Base-by-base conservation (phyloP, 2,888 invertebrate genomes). In the Taphrorychus bicolor region DNA sequence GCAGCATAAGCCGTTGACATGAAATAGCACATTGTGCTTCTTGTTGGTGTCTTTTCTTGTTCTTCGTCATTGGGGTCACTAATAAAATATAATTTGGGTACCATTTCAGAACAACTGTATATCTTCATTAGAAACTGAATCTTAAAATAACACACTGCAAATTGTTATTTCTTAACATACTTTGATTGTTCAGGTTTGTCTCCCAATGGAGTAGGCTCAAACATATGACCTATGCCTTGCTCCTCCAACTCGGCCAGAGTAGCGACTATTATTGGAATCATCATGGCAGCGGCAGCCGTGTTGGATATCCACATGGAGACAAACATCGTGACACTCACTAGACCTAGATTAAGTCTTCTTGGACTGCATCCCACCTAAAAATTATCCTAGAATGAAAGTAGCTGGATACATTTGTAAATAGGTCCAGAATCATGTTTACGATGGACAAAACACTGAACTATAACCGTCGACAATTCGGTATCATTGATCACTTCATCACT, bases 291-390 rank as follows among this genome's bases (percentile, higher is more conserved):
- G 2, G 94, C 94, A 0, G 97, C 96, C 0, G 96, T 96, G 81
- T 97, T 97, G 5, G 94, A 95, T 73, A 97, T 95, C 96, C 96
- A 97, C 95, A 97, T 96, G 0, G 95, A 95, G 73, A 97, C 88
- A 76, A 95, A 94, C 93, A 94, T 95, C 0, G 95, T 94, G 14
- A 94, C 94, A 70, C 90, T 85, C 76, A 95, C 91, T 53, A 96
- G 84, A 0, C 95, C 95, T 76, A 95, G 87, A 82, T 94, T 92
- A 62, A 95, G 82, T 79, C 91, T 91, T 45, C 81, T 73, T 5
- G 82, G 82, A 62, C 81, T 81, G 72, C 82, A 82, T n/a, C 82
- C 82, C 2, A 81, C 79, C 76, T 77, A 59, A n/a, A n/a, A n/a
- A n/a, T n/a, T n/a, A n/a, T n/a, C n/a, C n/a, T n/a, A n/a, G n/a